Base-by-base conservation (phyloP, 2,113 vertebrate genomes). In the Phasianus colchicus region DNA sequence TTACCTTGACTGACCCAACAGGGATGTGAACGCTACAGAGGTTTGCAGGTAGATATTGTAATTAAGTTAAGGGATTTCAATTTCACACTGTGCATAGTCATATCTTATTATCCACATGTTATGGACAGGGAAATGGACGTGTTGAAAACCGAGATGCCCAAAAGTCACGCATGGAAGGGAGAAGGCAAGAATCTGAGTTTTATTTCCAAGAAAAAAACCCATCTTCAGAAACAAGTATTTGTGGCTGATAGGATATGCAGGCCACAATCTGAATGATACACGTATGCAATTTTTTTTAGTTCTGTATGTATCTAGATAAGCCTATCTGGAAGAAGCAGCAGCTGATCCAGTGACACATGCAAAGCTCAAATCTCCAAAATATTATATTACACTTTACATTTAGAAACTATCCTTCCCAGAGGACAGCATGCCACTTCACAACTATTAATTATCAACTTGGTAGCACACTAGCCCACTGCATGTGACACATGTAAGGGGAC, bases 361-460 rank as follows among this genome's bases (percentile, higher is more conserved):
- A 91, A 69, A 93, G 32, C 73, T 78, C 66, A 92, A 65, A 95
- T 82, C 71, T 88, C 83, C 58, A 60, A 70, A 95, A 73, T 57
- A 76, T 2, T 69, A 86, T 50, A 86, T 91, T 89, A 75, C 40
- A 29, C 29, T 96, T 88, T 76, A 47, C 38, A 82, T 76, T 89
- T 83, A 61, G 36, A 75, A 90, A 89, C 20, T 30, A 83, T 85
- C 52, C 71, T 79, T 89, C 66, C 90, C 83, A 30, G 45, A 69
- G 75, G 77, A 85, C 4, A 76, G 27, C 67, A 90, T 6, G 66
- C 3, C 43, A 83, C 86, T 92, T 95, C 87, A 19, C 17, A 81
- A 34, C 55, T 90, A 65, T 79, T 85, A 88, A 92, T 85, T 95
- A 93, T 93, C 92, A 95, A 87, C 63, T 43, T 34, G 16, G 25